These are phyloP conservation scores for Chrysoperla carnea DNA, from an alignment of 1,140 invertebrate genomes.

Conservation along the genomic window DNA sequence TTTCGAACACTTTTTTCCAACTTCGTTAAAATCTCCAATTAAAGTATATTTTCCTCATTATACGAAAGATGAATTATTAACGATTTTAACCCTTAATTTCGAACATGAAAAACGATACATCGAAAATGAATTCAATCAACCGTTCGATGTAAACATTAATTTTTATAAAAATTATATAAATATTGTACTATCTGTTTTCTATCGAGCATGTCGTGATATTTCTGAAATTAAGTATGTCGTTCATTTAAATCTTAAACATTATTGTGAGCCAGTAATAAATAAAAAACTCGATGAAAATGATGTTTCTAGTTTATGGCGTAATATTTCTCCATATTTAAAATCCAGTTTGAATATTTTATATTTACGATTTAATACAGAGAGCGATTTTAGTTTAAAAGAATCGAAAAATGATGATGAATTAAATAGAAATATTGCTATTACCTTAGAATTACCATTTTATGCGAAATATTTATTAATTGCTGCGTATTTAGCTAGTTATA, in stretches of 20 bases:
- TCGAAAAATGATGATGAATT: neutral
- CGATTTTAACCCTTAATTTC: conserved; percentile 43
- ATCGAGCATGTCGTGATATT: conserved; percentile 60
- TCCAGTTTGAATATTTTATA: conserved; percentile 60
- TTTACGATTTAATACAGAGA: conserved; percentile 34
- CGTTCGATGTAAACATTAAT: conserved; percentile 29
- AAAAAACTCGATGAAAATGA: conserved; percentile 37
- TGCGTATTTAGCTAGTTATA: conserved; percentile 79
- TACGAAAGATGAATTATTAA: conserved; percentile 51
- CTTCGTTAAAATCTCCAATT: conserved; percentile 45
- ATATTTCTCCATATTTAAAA: conserved; percentile 57
- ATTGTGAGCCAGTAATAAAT: conserved; percentile 51
- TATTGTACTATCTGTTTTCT: conserved; percentile 64
- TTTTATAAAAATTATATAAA: conserved; percentile 65
- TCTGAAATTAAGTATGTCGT: conserved; percentile 60
- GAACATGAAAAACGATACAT: conserved; percentile 9
- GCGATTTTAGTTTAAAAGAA: conserved; percentile 1
- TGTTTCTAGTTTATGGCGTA: conserved; percentile 50
- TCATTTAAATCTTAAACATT: conserved; percentile 48
- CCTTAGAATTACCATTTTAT: conserved; percentile 73
- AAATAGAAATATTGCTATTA: conserved; percentile 30
- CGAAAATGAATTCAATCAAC: conserved; percentile 14
- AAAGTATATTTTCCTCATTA: conserved; percentile 68
- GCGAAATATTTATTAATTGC: conserved; percentile 77
- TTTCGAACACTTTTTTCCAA: conserved; percentile 63